phyloP scores from a whole-genome alignment of 2,113 vertebrate species.

The Sitta europaea region DNA sequence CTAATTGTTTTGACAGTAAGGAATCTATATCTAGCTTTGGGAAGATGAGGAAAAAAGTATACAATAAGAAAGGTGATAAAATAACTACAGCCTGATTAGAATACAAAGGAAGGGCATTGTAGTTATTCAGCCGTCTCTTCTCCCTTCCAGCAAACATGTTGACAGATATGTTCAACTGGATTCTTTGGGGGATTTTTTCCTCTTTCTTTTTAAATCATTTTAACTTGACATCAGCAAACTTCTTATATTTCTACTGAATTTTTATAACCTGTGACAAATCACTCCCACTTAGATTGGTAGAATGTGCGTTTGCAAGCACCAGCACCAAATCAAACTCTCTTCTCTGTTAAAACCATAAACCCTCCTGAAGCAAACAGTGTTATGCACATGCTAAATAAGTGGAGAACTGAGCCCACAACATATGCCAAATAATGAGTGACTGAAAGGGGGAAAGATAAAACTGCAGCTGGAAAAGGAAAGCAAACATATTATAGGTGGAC shows the following conservation, averaged over 20 bases:
- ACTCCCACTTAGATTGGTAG: not conserved
- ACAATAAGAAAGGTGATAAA: not conserved
- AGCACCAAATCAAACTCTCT: not conserved
- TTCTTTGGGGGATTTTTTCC: accelerated
- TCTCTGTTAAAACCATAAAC: not conserved
- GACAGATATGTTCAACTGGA: not conserved
- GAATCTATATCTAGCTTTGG: not conserved
- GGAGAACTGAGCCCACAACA: not conserved
- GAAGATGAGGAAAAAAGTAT: not conserved
- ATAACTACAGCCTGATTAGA: not conserved
- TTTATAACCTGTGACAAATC: not conserved
- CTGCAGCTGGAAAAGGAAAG: constrained; percentile 55
- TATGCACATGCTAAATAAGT: not conserved
- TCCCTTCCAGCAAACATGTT: not conserved
- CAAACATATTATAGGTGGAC: constrained; percentile 48
- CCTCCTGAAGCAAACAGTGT: not conserved
- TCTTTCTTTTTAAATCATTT: not conserved
- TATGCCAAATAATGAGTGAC: not conserved
- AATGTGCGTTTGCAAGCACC: not conserved
- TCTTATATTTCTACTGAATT: not conserved
- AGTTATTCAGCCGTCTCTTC: not conserved
- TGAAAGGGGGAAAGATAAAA: constrained; percentile 42
- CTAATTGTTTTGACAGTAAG: not conserved
- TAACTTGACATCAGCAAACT: not conserved
- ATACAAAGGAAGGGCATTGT: not conserved